Evolutionary conservation across 2,888 invertebrate genomes (phyloP), one percentile per base, ranked within the genome.

Genomic region (Drosophila gaucha): DNA sequence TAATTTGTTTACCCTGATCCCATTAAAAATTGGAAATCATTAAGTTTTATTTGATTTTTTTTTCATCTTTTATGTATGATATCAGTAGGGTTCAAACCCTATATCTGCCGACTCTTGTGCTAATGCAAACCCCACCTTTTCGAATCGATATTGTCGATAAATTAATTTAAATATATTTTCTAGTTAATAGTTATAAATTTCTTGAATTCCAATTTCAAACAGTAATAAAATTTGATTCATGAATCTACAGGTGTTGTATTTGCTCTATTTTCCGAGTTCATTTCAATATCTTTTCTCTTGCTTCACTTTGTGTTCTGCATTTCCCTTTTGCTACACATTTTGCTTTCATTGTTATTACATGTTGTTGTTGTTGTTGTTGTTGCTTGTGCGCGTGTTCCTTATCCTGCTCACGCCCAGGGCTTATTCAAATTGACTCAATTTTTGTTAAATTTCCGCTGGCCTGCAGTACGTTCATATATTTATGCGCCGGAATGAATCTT

Each of bases 401-500:
- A 50, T 69, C 57, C 67, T 59, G 30, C 66, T 51, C 44, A 41
- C 35, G 59, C 76, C 57, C 74, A 33, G 41, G 56, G 80, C 69
- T 84, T 88, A 88, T 88, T 86, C 78, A 86, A 84, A 88, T 88
- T 80, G 75, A 88, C 62, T 86, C 71, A 84, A 88, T 84, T 84
- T 86, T 88, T 88, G 86, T 84, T 86, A 80, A 84, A 84, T 84
- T 84, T 84, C 84, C 84, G 86, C 54, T 76, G 67, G 65, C 63
- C 54, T 59, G 56, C 67, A 74, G 50, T 57, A 39, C 63, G 39
- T 57, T 36, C 60, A 76, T 67, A 63, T 70, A 78, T 78, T 70
- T 78, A 70, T 77, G 66, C 64, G 41, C 47, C 44, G 60, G 39
- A 66, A 75, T 70, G 63, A 63, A 66, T 69, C 74, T 59, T 16